Conservation (phyloP, 2,888 invertebrate genomes). For the Synergus japonicus region DNA sequence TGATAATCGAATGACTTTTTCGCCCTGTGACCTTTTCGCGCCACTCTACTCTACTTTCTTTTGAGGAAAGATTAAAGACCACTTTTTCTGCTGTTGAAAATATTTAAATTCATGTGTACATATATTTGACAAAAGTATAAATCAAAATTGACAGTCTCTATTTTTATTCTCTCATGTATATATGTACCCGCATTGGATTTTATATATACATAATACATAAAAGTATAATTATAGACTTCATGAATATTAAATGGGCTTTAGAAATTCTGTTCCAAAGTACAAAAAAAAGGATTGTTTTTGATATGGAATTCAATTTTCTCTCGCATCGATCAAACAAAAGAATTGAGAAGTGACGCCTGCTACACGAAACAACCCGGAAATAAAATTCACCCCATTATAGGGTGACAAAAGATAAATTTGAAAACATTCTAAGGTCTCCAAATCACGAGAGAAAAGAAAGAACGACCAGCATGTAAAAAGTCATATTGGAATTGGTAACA, state of each 20-base stretch:
- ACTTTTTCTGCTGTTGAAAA: too few species aligned
- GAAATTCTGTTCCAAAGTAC: background rate
- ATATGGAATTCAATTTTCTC: background rate
- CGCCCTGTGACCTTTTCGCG: too few species aligned
- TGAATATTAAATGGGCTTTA: background rate
- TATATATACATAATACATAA: too few species aligned
- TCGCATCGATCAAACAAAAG: background rate
- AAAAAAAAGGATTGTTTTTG: background rate
- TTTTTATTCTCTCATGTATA: too few species aligned
- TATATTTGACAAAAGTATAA: background rate
- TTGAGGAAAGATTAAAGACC: too few species aligned
- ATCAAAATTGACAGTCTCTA: background rate
- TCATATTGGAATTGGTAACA: background rate
- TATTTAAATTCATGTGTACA: background rate
- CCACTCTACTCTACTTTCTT: too few species aligned
- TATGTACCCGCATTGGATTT: too few species aligned
- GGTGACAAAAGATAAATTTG: background rate
- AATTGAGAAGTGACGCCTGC: background rate
- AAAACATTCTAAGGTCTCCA: conserved; percentile 13
- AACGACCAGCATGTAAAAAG: background rate
- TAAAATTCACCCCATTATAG: conserved; percentile 2
- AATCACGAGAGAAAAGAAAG: conserved; percentile 12
- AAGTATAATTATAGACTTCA: too few species aligned
- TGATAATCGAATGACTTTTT: too few species aligned
- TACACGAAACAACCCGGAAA: conserved; percentile 6